Percentiles rank a stretch among this genome's conserved stretches.
Evolutionary conservation across 1,140 invertebrate species (phyloP).

Genomic region (Zaprionus kolodkinae): DNA sequence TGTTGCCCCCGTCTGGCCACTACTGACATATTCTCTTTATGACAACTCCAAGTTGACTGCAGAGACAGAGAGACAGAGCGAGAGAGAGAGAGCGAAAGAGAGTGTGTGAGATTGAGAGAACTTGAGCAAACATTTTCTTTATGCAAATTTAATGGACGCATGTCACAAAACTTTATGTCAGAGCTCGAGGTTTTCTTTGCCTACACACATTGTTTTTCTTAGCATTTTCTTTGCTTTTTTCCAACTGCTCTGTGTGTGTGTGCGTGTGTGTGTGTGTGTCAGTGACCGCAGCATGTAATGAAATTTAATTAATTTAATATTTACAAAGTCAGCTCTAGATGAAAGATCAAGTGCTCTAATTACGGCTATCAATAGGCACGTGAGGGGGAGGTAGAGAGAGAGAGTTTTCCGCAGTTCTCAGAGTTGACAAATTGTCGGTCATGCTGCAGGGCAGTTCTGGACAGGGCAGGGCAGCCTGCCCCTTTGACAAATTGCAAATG

Average conservation of each 20-base stretch:
- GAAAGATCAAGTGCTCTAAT: slow-evolving; percentile 67
- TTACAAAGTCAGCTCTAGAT: slow-evolving; percentile 13
- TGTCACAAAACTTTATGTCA: slow-evolving; percentile 46
- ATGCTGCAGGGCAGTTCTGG: slow-evolving; percentile 40
- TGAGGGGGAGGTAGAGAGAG: neutral
- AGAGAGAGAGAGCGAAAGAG: neutral
- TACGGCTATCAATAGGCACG: slow-evolving; percentile 38
- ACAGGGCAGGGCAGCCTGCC: neutral
- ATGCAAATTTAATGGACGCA: slow-evolving; percentile 54
- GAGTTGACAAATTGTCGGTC: slow-evolving; percentile 64
- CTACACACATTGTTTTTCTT: slow-evolving; percentile 17
- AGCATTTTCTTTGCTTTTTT: neutral
- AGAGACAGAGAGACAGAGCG: neutral
- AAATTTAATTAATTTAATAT: slow-evolving; percentile 63
- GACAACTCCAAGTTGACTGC: slow-evolving; percentile 22
- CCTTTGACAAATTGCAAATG: slow-evolving; percentile 79
- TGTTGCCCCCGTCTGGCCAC: slow-evolving; percentile 13
- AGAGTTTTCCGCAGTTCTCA: neutral
- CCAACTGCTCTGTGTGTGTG: no score
- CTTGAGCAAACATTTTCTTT: slow-evolving; percentile 50
- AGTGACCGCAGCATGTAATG: slow-evolving; percentile 54
- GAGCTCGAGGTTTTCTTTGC: neutral
- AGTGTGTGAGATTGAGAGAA: neutral
- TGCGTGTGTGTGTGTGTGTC: neutral
- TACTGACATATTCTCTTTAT: slow-evolving; percentile 54